A percentile compares a stretch with the other conserved stretches of the same genome.
Evolutionary conservation across 2,888 invertebrate species (phyloP).

Genomic region (Thecophora atra): DNA sequence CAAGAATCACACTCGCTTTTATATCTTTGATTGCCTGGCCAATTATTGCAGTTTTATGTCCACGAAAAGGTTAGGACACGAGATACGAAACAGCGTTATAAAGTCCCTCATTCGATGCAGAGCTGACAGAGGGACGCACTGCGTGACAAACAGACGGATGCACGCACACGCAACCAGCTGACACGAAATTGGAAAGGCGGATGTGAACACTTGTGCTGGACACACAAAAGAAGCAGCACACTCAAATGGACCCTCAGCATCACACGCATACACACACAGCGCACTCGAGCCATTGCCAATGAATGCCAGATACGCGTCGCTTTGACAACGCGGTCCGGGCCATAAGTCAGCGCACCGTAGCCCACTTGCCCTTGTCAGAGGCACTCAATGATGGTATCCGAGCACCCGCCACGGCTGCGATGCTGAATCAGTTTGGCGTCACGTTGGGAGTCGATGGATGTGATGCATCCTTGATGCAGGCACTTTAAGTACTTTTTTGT

Average conservation of each 20-base stretch:
- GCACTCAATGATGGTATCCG: background rate
- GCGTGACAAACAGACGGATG: background rate
- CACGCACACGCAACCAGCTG: background rate
- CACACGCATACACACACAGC: background rate
- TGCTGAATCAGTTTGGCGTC: constrained; percentile 45
- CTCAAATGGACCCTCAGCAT: constrained; percentile 7
- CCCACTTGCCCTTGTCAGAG: background rate
- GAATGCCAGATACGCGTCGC: constrained; percentile 5
- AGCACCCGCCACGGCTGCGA: constrained; percentile 32
- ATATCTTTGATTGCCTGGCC: too few relatives aligned
- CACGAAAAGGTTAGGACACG: too few relatives aligned
- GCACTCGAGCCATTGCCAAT: constrained; percentile 31
- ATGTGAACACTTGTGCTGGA: constrained; percentile 28
- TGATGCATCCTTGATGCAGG: constrained; percentile 27
- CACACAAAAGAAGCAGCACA: constrained; percentile 9
- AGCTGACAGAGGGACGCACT: background rate
- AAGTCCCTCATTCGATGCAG: background rate
- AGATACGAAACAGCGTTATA: too few relatives aligned
- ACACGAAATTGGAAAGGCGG: background rate
- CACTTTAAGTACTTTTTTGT: constrained; percentile 14
- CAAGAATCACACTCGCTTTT: too few relatives aligned
- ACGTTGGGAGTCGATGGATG: constrained; percentile 30
- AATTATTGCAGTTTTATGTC: too few relatives aligned
- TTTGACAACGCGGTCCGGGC: constrained; percentile 30
- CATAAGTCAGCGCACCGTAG: constrained; percentile 30